Evolutionary conservation across 1,140 invertebrate species (phyloP).

Genomic region (Neelides sp.): DNA sequence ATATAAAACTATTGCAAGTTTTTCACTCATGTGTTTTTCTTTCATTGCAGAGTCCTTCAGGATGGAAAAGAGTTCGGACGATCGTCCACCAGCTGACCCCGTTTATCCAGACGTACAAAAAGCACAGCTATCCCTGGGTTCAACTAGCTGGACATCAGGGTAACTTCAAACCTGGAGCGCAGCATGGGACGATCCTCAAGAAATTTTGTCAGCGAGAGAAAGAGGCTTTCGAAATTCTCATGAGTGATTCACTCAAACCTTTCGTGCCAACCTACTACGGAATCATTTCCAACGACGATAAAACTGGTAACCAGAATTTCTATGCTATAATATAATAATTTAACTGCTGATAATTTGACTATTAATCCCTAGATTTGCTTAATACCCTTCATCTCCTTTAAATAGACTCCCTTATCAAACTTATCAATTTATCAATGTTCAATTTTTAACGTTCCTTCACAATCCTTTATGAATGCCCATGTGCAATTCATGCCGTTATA

Average conservation of each 20-base stretch:
- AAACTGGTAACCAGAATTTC: constrained; percentile 54
- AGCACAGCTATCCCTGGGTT: constrained; percentile 89
- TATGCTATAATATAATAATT: constrained; percentile 2
- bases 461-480: no score
- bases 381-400: neutral
- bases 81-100: constrained; percentile 83
- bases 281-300: constrained; percentile 59
- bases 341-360: neutral
- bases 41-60: constrained; percentile 63
- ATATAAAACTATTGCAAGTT: no score
- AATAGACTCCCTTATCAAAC: no score
- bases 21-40: constrained; percentile 13
- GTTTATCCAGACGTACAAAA: constrained; percentile 92
- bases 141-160: constrained; percentile 48
- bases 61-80: constrained; percentile 82
- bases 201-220: constrained; percentile 81
- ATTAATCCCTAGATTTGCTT: no score
- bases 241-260: constrained; percentile 70
- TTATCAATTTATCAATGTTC: constrained; percentile 4
- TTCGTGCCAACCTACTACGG: constrained; percentile 87
- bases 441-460: no score
- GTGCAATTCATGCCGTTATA: no score
- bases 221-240: constrained; percentile 57
- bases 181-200: constrained; percentile 84
- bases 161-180: constrained; percentile 83